These are phyloP conservation scores for Bombylius major DNA, from an alignment of 2,888 invertebrate genomes.

Conservation along the genomic window DNA sequence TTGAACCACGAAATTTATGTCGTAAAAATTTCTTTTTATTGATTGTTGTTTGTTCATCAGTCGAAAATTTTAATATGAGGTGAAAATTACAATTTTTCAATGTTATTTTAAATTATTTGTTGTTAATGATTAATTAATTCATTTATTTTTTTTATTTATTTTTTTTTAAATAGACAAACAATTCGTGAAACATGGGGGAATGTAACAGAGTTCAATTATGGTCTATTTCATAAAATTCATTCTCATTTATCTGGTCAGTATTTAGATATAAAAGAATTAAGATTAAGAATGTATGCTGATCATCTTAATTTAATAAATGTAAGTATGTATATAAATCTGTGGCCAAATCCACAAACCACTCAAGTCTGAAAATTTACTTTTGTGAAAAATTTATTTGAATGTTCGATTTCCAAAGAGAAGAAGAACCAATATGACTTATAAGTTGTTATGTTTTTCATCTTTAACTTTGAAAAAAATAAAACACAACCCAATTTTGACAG, in stretches of 20 bases:
- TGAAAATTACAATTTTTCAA: conserved; percentile 8
- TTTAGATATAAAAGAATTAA: conserved; percentile 21
- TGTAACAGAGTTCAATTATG: conserved; percentile 32
- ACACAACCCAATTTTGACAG: too few relatives aligned
- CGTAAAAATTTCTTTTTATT: conserved; percentile 44
- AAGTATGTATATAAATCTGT: too few relatives aligned
- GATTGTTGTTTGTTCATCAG: conserved; percentile 63
- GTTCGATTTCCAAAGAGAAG: too few relatives aligned
- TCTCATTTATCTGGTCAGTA: conserved; percentile 26
- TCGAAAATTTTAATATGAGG: conserved; percentile 53
- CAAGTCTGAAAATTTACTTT: too few relatives aligned
- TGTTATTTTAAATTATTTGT: background rate
- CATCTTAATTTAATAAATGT: conserved; percentile 20
- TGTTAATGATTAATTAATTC: too few relatives aligned
- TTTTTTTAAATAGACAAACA: conserved; percentile 21
- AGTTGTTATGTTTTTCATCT: too few relatives aligned
- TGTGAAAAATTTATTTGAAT: too few relatives aligned
- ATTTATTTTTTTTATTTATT: background rate
- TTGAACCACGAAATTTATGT: conserved; percentile 49
- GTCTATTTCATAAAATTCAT: conserved; percentile 28
- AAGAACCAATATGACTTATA: too few relatives aligned
- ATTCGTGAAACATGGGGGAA: conserved; percentile 38
- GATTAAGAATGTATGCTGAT: conserved; percentile 23
- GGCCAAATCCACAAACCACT: too few relatives aligned
- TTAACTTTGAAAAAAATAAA: too few relatives aligned